Conservation (phyloP, 2,888 invertebrate species). For the Tetragnatha montana region DNA sequence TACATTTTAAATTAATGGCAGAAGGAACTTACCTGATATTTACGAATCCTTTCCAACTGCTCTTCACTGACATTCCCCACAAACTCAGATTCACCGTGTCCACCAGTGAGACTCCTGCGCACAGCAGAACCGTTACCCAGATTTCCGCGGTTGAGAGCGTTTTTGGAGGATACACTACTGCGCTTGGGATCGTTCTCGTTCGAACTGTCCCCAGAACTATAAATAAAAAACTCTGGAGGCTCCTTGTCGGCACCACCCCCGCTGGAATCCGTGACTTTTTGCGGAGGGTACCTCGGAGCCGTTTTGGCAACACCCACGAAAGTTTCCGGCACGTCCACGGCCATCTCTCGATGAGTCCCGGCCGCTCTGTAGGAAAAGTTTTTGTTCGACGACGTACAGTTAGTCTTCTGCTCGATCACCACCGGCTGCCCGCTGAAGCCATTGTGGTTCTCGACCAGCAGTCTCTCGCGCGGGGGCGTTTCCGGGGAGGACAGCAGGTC, state of each 20-base stretch:
- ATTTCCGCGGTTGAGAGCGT: slow-evolving; percentile 29
- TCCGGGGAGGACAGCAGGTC: slow-evolving; percentile 56
- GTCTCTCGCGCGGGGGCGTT: slow-evolving; percentile 64
- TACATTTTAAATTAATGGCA: no score
- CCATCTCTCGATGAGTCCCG: slow-evolving; percentile 91
- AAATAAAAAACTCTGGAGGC: slow-evolving; percentile 64
- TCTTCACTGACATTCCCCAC: slow-evolving; percentile 78
- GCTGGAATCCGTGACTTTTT: slow-evolving; percentile 65
- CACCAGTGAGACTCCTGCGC: slow-evolving; percentile 14
- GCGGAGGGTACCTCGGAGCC: slow-evolving; percentile 85
- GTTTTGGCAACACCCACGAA: slow-evolving; percentile 94
- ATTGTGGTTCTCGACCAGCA: slow-evolving; percentile 57
- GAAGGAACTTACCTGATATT: slow-evolving; percentile 89
- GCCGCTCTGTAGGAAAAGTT: slow-evolving; percentile 33
- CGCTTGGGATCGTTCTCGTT: slow-evolving; percentile 54
- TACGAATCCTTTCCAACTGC: slow-evolving; percentile 92
- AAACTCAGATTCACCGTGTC: slow-evolving; percentile 21
- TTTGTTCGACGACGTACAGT: slow-evolving; percentile 14
- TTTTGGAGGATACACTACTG: slow-evolving; percentile 22
- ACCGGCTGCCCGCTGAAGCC: background rate
- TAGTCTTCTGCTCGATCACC: slow-evolving; percentile 32
- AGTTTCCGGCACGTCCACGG: slow-evolving; percentile 97
- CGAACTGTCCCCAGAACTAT: slow-evolving; percentile 64
- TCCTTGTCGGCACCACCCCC: slow-evolving; percentile 6
- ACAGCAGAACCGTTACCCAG: slow-evolving; percentile 29